A percentile compares a stretch with the other conserved stretches of the same genome.
These are phyloP conservation scores for Megaceryle maxima DNA, from an alignment of 2,113 vertebrate species.

Conservation along the genomic window DNA sequence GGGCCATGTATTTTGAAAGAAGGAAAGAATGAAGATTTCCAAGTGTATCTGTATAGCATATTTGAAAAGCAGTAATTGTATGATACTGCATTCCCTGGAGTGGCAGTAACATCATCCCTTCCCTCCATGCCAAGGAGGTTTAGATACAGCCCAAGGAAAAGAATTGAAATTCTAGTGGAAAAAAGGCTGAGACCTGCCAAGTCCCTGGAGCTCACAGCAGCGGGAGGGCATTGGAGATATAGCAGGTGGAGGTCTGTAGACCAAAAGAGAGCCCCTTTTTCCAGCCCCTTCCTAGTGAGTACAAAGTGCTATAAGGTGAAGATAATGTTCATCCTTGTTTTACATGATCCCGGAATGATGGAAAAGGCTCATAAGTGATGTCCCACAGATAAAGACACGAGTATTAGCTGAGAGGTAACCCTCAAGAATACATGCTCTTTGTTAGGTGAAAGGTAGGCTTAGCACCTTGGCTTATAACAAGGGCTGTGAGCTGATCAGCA, in stretches of 20 bases:
- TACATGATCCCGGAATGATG: not conserved
- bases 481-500: not conserved
- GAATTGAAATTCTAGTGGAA: conserved; percentile 26
- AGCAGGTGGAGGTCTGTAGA: not conserved
- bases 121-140: conserved; percentile 43
- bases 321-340: not conserved
- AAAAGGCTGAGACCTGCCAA: conserved; percentile 26
- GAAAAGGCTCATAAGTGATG: not conserved
- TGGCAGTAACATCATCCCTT: conserved; percentile 34
- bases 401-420: not conserved
- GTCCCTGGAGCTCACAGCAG: not conserved
- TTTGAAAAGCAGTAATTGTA: conserved; percentile 12
- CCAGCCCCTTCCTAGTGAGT: not conserved
- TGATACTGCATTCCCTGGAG: conserved; percentile 12
- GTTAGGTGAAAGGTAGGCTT: not conserved
- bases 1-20: not conserved
- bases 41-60: not conserved
- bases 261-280: not conserved
- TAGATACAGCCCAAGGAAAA: conserved; percentile 39
- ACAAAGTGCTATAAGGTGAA: not conserved
- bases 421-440: not conserved
- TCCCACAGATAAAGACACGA: not conserved
- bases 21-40: not conserved
- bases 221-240: not conserved
- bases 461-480: not conserved